Percentiles rank a stretch among this genome's conserved stretches.
These are phyloP conservation scores for Candoia aspera DNA, from an alignment of 2,113 vertebrate genomes.

Conservation along the genomic window DNA sequence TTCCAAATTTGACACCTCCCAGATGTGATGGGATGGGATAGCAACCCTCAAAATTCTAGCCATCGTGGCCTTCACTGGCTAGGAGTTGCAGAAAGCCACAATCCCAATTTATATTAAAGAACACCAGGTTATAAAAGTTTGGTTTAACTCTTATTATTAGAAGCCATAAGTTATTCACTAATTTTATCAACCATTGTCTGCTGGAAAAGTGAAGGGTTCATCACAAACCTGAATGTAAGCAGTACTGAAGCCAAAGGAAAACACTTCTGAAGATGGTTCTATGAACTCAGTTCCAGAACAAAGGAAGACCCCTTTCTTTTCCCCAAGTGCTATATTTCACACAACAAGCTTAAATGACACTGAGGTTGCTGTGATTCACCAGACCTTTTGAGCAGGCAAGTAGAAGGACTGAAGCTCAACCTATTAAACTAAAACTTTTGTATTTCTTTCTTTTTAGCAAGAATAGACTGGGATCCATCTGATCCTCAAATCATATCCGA, in stretches of 20 bases:
- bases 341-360: neutral
- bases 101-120: neutral
- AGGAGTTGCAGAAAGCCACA: neutral
- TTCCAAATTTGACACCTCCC: neutral
- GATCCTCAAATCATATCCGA: slow-evolving; percentile 97
- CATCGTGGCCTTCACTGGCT: neutral
- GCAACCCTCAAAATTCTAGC: neutral
- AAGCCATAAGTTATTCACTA: neutral
- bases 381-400: neutral
- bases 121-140: neutral
- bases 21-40: neutral
- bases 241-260: neutral
- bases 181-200: neutral
- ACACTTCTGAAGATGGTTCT: neutral
- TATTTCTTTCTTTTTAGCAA: slow-evolving; percentile 76
- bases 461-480: slow-evolving; percentile 90
- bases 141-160: neutral
- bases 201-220: neutral
- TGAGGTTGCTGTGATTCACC: neutral
- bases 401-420: neutral
- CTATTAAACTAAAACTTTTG: slow-evolving; percentile 43
- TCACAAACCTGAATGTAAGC: neutral
- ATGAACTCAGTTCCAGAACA: neutral
- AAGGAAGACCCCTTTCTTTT: neutral
- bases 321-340: neutral